These are phyloP conservation scores for Cylas formicarius DNA, from an alignment of 1,140 invertebrate species.

Conservation along the genomic window DNA sequence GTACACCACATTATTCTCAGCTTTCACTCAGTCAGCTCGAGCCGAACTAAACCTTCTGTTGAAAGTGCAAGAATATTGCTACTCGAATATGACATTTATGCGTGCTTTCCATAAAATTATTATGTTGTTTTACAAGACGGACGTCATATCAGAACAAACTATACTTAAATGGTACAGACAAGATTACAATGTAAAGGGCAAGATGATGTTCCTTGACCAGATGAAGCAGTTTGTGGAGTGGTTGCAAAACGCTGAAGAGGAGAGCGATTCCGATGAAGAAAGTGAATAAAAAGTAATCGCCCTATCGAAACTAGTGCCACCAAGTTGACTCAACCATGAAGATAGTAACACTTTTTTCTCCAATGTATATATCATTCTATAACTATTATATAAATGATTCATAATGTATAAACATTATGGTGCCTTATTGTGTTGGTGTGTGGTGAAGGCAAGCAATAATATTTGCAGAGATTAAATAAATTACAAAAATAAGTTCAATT, in stretches of 20 bases:
- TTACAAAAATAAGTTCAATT: no score
- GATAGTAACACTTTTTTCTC: conserved; percentile 40
- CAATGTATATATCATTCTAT: conserved; percentile 32
- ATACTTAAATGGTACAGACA: conserved; percentile 93
- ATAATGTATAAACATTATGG: conserved; percentile 38
- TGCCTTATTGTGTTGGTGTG: conserved; percentile 38
- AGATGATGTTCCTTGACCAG: conserved; percentile 94
- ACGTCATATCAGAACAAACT: conserved; percentile 85
- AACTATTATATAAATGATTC: conserved; percentile 18
- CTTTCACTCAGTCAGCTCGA: conserved; percentile 74
- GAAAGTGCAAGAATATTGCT: conserved; percentile 94
- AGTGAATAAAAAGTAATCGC: conserved; percentile 36
- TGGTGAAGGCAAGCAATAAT: no score
- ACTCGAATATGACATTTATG: conserved; percentile 98
- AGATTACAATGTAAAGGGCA: conserved; percentile 86
- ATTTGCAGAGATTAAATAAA: no score
- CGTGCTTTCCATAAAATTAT: conserved; percentile 97
- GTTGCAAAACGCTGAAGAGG: conserved; percentile 94
- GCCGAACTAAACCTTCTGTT: conserved; percentile 82
- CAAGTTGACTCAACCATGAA: conserved; percentile 22
- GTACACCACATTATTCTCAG: conserved; percentile 77
- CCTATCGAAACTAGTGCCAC: conserved; percentile 35
- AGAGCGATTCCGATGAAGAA: conserved; percentile 47
- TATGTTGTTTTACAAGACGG: conserved; percentile 90
- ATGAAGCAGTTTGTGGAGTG: conserved; percentile 97